Percentiles rank a stretch among this genome's conserved stretches.
Evolutionary conservation across 2,888 invertebrate genomes (phyloP).

Genomic region (Mellilla xanthometata): DNA sequence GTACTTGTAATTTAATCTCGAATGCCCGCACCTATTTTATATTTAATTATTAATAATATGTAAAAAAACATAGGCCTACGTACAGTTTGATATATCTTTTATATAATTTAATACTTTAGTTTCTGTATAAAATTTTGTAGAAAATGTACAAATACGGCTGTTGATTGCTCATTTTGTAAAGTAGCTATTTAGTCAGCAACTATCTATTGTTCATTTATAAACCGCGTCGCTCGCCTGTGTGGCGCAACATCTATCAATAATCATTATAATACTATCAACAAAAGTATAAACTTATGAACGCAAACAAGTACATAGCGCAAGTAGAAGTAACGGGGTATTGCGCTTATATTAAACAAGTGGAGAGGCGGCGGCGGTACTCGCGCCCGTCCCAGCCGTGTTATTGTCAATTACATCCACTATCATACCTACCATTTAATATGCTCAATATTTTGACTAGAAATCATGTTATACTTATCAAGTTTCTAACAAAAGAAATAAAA

Average conservation of each 20-base stretch:
- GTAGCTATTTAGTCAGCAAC: slow-evolving; percentile 29
- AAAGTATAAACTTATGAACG: slow-evolving; percentile 60
- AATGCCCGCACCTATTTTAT: slow-evolving; percentile 34
- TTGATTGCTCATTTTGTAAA: slow-evolving; percentile 30
- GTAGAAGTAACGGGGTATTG: slow-evolving; percentile 54
- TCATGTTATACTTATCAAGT: slow-evolving; percentile 77
- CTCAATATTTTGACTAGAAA: slow-evolving; percentile 83
- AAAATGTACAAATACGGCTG: slow-evolving; percentile 56
- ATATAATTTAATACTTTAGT: slow-evolving; percentile 36
- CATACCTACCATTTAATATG: slow-evolving; percentile 79
- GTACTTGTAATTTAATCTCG: slow-evolving; percentile 32
- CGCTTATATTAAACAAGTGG: slow-evolving; percentile 66
- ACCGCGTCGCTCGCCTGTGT: neutral
- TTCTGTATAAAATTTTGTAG: slow-evolving; percentile 48
- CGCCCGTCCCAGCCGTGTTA: slow-evolving; percentile 64
- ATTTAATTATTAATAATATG: slow-evolving; percentile 8
- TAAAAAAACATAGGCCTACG: slow-evolving; percentile 44
- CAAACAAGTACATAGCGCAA: slow-evolving; percentile 53
- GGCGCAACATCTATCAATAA: slow-evolving; percentile 38
- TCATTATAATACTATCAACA: slow-evolving; percentile 44
- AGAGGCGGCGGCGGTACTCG: slow-evolving; percentile 40
- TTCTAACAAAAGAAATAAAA: slow-evolving; percentile 76
- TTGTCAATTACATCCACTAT: slow-evolving; percentile 80
- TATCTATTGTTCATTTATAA: slow-evolving; percentile 7
- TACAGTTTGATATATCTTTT: slow-evolving; percentile 20